Base-by-base conservation (phyloP, 2,113 vertebrate species). In the Eleginops maclovinus region DNA sequence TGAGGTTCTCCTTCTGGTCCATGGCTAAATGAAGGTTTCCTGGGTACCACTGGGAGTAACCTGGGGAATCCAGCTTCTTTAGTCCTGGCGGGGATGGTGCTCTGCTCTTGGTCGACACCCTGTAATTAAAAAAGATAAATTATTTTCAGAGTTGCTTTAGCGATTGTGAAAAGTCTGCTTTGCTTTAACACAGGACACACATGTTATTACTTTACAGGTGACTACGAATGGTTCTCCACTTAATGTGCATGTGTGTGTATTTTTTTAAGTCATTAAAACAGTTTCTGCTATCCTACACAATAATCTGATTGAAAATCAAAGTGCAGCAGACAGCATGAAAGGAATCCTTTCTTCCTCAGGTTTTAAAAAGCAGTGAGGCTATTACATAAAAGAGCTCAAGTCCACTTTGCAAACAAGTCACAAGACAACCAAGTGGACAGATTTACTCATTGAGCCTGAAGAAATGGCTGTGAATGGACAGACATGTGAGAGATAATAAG, bases 31-130 rank as follows among this genome's bases (percentile, higher is more conserved):
- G 83, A 72, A 86, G 79, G 61, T 61, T 94, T 92, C 81, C 93
- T 70, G 78, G 93, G 65, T 87, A 87, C 80, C 88, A 94, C 89
- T 93, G 94, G 77, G 94, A 90, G 61, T 89, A 90, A 2, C 90
- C 85, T 72, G 93, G 88, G 75, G 90, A 87, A 71, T 93, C 91
- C 86, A 81, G 8, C 9, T 75, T 79, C 83, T 94, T 95, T 77
- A 89, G 84, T 80, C 93, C 88, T 51, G 98, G 97, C 67, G 98
- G 97, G 85, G 93, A 94, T 0, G 98, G 97, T 17, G 97, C 98
- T 93, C 97, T 98, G 82, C 93, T 95, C 93, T 97, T 97, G 75
- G 93, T 89, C 83, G 97, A 98, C 92, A 95, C 96, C 94, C 97
- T 99, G 90, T 26, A 71, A 79, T 79, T 60, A n/a, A 72, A 81